Evolutionary conservation across 2,797 vertebrate species (phyloP).

Genomic region (Sebastes nivosus): DNA sequence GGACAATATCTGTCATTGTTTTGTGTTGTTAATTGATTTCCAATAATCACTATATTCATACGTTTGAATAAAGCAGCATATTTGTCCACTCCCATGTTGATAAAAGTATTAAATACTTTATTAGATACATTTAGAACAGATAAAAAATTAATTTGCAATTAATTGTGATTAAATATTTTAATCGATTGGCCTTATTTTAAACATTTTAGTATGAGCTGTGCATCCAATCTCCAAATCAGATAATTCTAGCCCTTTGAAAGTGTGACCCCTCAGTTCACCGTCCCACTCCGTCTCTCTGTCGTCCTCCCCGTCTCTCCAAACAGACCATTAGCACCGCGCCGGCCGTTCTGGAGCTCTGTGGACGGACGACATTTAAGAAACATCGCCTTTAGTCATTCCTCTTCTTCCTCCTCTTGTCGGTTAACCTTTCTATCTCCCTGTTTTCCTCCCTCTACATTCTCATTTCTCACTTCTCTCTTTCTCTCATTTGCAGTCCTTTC

Average conservation of each 20-base stretch:
- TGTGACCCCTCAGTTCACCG: conserved; percentile 25
- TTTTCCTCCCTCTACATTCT: conserved; percentile 30
- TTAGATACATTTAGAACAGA: too few relatives aligned
- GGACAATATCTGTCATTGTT: too few relatives aligned
- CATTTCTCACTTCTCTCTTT: conserved; percentile 21
- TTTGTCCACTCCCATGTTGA: too few relatives aligned
- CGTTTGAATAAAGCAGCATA: too few relatives aligned
- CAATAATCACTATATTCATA: too few relatives aligned
- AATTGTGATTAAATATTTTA: too few relatives aligned
- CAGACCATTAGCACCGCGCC: conserved; percentile 43
- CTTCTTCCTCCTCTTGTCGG: conserved; percentile 33
- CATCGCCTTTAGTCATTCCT: conserved; percentile 47
- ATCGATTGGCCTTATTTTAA: neutral
- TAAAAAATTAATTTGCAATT: too few relatives aligned
- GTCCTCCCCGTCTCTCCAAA: conserved; percentile 15
- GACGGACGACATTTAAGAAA: conserved; percentile 66
- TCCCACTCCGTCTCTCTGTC: neutral
- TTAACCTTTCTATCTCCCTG: conserved; percentile 57
- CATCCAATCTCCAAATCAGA: conserved; percentile 11
- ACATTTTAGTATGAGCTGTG: neutral
- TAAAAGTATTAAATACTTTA: too few relatives aligned
- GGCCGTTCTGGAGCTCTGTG: conserved; percentile 28
- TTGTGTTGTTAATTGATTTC: too few relatives aligned
- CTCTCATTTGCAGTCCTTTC: conserved; percentile 17
- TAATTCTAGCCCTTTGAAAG: conserved; percentile 31